Percentiles rank a stretch among this genome's conserved stretches.
Evolutionary conservation across 2,888 invertebrate genomes (phyloP).

Genomic region (Neocrepidodera transversa): DNA sequence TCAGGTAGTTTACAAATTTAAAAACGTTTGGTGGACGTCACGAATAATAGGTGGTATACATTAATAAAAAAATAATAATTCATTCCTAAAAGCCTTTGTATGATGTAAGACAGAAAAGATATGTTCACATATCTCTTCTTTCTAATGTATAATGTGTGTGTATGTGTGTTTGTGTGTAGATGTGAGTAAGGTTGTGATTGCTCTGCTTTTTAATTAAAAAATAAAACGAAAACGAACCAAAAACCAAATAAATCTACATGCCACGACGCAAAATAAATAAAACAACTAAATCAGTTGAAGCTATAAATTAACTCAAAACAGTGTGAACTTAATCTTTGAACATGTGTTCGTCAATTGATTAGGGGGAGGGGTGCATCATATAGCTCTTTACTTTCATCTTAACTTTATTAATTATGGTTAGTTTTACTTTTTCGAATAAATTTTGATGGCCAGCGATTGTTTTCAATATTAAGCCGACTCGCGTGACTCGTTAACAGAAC

Average conservation of each 20-base stretch:
- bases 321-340: slow-evolving; percentile 43
- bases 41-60: background rate
- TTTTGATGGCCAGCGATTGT: slow-evolving; percentile 17
- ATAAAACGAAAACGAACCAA: slow-evolving; percentile 49
- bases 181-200: slow-evolving; percentile 51
- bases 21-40: slow-evolving; percentile 4
- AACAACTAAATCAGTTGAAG: slow-evolving; percentile 46
- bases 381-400: slow-evolving; percentile 34
- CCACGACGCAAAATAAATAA: slow-evolving; percentile 58
- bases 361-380: slow-evolving; percentile 55
- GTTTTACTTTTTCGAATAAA: slow-evolving; percentile 18
- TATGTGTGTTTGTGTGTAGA: slow-evolving; percentile 37
- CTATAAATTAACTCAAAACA: slow-evolving; percentile 34
- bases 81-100: slow-evolving; percentile 29
- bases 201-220: slow-evolving; percentile 56
- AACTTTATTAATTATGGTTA: background rate
- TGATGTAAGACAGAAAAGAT: slow-evolving; percentile 30
- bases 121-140: slow-evolving; percentile 17
- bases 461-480: slow-evolving; percentile 29
- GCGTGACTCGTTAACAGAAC: slow-evolving; percentile 57
- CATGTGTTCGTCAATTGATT: slow-evolving; percentile 57
- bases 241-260: slow-evolving; percentile 55
- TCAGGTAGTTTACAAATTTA: slow-evolving; percentile 12
- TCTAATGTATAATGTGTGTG: slow-evolving; percentile 32
- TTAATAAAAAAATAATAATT: background rate